phyloP scores from a whole-genome alignment of 1,140 invertebrate genomes.

The Helicoverpa zea region DNA sequence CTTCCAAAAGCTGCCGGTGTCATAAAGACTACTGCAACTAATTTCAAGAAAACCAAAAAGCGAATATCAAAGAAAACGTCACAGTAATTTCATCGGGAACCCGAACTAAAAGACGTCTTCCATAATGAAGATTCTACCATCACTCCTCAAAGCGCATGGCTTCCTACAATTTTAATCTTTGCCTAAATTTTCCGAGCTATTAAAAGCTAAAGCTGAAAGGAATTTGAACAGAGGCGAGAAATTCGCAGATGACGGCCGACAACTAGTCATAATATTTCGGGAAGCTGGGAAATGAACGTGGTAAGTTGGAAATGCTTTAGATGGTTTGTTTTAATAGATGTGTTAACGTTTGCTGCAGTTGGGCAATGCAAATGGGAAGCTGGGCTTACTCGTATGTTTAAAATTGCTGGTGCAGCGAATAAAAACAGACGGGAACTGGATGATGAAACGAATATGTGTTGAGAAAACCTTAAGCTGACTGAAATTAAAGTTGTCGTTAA shows the following conservation, averaged over 20 bases:
- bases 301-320: neutral
- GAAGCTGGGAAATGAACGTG: neutral
- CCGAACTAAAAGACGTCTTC: neutral
- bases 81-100: neutral
- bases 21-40: too few species aligned
- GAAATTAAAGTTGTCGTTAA: too few species aligned
- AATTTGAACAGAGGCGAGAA: slow-evolving; percentile 10
- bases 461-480: too few species aligned
- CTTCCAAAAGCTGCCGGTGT: too few species aligned
- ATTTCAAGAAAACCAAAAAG: neutral
- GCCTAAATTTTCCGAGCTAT: slow-evolving; percentile 36
- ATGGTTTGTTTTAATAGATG: neutral
- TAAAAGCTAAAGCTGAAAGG: slow-evolving; percentile 22
- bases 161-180: slow-evolving; percentile 32
- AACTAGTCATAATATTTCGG: slow-evolving; percentile 30
- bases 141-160: slow-evolving; percentile 17
- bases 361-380: neutral
- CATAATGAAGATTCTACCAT: slow-evolving; percentile 15
- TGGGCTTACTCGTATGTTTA: neutral
- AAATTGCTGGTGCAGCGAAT: neutral
- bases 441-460: too few species aligned
- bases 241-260: slow-evolving; percentile 10
- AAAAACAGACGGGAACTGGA: too few species aligned
- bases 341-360: neutral
- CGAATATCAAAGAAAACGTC: neutral